These are phyloP conservation scores for Sarcophaga bullata DNA, from an alignment of 1,140 invertebrate species.

Conservation along the genomic window DNA sequence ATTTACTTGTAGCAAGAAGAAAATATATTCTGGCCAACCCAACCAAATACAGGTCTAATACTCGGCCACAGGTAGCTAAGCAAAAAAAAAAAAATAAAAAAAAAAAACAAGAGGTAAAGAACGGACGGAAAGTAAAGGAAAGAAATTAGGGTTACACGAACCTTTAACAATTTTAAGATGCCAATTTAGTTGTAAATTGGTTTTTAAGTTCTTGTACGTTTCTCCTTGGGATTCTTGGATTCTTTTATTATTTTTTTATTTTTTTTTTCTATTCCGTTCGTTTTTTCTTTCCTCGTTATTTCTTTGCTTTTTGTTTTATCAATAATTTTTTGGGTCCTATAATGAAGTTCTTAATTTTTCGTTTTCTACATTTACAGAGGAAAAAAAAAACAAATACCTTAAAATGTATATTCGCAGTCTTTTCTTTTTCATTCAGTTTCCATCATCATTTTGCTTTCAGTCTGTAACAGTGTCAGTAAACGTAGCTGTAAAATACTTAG, in stretches of 20 bases:
- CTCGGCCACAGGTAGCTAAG: not conserved
- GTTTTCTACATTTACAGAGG: no score
- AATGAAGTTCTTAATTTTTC: no score
- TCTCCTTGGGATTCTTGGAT: not conserved
- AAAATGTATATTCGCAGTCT: no score
- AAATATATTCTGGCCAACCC: not conserved
- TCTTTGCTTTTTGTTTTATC: no score
- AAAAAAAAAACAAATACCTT: no score
- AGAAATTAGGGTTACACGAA: constrained; percentile 7
- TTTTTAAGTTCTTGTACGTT: not conserved
- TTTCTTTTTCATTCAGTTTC: no score
- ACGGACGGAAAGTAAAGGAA: not conserved
- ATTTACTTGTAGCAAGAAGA: not conserved
- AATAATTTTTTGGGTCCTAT: no score
- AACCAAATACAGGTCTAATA: not conserved
- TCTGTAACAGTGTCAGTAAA: no score
- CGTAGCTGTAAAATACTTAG: no score
- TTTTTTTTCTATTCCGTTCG: not conserved
- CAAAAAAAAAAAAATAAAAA: not conserved
- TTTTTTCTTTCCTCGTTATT: no score
- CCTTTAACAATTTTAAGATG: constrained; percentile 12
- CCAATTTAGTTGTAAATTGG: constrained; percentile 15
- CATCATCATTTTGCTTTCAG: no score
- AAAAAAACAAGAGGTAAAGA: not conserved
- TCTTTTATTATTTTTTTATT: not conserved